Evolutionary conservation across 1,140 invertebrate genomes (phyloP).

Genomic region (Spodoptera litura): DNA sequence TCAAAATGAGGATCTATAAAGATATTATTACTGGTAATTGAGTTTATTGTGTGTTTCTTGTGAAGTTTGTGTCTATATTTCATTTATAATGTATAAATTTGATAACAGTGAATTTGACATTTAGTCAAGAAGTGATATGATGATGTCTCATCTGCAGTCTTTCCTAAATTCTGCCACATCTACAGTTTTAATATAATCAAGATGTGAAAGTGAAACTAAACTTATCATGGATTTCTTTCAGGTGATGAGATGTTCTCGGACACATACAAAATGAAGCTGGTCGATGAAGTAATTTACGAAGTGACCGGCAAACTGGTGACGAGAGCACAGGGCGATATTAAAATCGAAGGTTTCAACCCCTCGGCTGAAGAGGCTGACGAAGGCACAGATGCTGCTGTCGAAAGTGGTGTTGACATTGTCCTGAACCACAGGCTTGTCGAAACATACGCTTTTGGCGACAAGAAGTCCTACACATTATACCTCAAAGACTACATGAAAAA

Average conservation of each 20-base stretch:
- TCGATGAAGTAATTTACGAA: slow-evolving; percentile 98
- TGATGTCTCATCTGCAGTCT: slow-evolving; percentile 60
- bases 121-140: slow-evolving; percentile 60
- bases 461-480: slow-evolving; percentile 96
- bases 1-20: slow-evolving; percentile 97
- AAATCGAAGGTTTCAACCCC: slow-evolving; percentile 95
- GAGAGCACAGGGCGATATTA: slow-evolving; percentile 92
- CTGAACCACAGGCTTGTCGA: slow-evolving; percentile 96
- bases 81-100: slow-evolving; percentile 51
- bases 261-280: slow-evolving; percentile 97
- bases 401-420: slow-evolving; percentile 96
- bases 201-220: slow-evolving; percentile 32
- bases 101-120: slow-evolving; percentile 78
- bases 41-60: slow-evolving; percentile 55
- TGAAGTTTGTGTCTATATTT: slow-evolving; percentile 60
- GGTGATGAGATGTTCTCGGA: slow-evolving; percentile 99
- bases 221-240: slow-evolving; percentile 78
- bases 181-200: slow-evolving; percentile 51
- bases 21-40: slow-evolving; percentile 95
- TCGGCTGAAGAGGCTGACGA: slow-evolving; percentile 97
- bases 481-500: slow-evolving; percentile 99
- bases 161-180: slow-evolving; percentile 72
- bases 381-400: slow-evolving; percentile 90
- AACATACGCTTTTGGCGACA: slow-evolving; percentile 94
- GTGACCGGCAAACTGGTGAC: slow-evolving; percentile 95